Percentiles rank a stretch among this genome's conserved stretches.
These are phyloP conservation scores for Phylloscopus collybita DNA, from an alignment of 2,797 vertebrate species.

Conservation along the genomic window DNA sequence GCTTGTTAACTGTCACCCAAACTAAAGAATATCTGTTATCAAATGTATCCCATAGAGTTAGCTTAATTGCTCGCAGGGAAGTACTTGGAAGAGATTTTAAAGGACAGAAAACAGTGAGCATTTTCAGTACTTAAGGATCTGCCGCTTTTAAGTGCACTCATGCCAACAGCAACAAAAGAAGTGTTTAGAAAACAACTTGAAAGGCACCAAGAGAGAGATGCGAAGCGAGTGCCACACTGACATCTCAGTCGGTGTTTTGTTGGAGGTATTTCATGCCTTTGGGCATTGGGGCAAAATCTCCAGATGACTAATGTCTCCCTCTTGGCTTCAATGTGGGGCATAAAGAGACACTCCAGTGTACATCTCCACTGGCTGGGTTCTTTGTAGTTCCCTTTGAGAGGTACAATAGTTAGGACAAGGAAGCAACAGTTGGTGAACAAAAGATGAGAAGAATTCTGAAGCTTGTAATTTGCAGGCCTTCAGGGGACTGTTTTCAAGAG, in stretches of 20 bases:
- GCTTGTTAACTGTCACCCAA: conserved; percentile 68
- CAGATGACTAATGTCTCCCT: conserved; percentile 64
- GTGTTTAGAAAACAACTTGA: conserved; percentile 77
- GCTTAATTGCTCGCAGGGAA: conserved; percentile 70
- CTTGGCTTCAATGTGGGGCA: conserved; percentile 8
- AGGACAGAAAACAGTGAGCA: conserved; percentile 69
- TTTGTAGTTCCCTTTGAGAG: conserved; percentile 30
- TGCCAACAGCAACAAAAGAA: conserved; percentile 75
- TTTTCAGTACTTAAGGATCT: conserved; percentile 73
- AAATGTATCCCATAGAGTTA: conserved; percentile 68
- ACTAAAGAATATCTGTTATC: conserved; percentile 75
- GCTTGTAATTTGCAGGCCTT: neutral
- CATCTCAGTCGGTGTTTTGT: conserved; percentile 57
- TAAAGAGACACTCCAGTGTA: conserved; percentile 27
- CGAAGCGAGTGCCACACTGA: conserved; percentile 43
- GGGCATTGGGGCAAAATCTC: conserved; percentile 32
- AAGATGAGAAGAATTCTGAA: conserved; percentile 20
- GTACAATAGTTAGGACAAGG: conserved; percentile 17
- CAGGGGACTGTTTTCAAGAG: neutral
- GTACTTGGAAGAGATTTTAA: conserved; percentile 71
- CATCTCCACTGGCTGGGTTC: neutral
- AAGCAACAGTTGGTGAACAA: conserved; percentile 27
- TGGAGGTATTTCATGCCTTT: conserved; percentile 66
- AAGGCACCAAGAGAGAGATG: conserved; percentile 59
- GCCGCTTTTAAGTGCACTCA: conserved; percentile 72